A percentile compares a stretch with the other conserved stretches of the same genome.
phyloP scores from a whole-genome alignment of 1,140 invertebrate species.

The Ctenoplectra terminalis region DNA sequence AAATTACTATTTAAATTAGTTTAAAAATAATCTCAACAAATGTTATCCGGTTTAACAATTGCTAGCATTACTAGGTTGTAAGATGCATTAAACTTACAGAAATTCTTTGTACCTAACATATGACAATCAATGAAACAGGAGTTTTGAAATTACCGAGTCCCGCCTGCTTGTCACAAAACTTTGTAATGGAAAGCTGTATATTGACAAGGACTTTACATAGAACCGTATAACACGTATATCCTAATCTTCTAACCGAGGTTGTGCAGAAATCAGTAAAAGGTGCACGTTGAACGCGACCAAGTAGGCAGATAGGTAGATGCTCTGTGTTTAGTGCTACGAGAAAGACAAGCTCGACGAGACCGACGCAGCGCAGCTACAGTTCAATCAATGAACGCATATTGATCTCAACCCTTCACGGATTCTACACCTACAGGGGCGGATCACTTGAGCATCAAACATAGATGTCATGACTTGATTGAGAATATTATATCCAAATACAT shows the following conservation, averaged over 20 bases:
- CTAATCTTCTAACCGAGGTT: too few relatives aligned
- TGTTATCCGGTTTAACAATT: neutral
- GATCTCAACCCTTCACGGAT: slow-evolving; percentile 72
- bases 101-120: slow-evolving; percentile 1
- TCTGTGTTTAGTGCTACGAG: slow-evolving; percentile 30
- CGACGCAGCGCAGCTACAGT: slow-evolving; percentile 67
- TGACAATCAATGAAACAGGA: slow-evolving; percentile 6
- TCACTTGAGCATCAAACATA: slow-evolving; percentile 37
- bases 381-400: slow-evolving; percentile 76
- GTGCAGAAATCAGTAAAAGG: slow-evolving; percentile 9
- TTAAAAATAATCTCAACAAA: neutral
- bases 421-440: slow-evolving; percentile 70
- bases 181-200: neutral
- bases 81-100: slow-evolving; percentile 24
- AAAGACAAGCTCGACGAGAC: slow-evolving; percentile 46
- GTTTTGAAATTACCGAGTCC: neutral
- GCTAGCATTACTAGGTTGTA: neutral
- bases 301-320: neutral
- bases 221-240: slow-evolving; percentile 1
- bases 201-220: slow-evolving; percentile 2
- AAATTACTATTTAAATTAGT: neutral
- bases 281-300: neutral
- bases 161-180: slow-evolving; percentile 13
- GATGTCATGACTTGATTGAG: neutral
- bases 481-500: too few relatives aligned